phyloP scores from a whole-genome alignment of 2,888 invertebrate genomes.

The Agonopterix alstromeriana region DNA sequence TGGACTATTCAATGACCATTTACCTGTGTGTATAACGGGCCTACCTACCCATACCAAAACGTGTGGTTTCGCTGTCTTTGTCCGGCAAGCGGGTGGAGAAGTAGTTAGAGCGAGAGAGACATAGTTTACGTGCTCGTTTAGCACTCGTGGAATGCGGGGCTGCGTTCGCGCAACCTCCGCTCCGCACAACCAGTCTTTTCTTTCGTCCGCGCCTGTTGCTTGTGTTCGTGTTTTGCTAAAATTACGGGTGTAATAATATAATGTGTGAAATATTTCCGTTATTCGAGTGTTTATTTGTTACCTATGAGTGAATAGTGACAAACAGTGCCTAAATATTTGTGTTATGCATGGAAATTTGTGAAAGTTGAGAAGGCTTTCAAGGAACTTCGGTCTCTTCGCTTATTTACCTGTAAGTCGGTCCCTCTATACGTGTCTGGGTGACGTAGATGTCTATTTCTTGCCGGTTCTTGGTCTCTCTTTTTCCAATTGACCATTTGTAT shows the following conservation, averaged over 20 bases:
- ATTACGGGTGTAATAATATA: conserved; percentile 42
- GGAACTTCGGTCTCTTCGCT: conserved; percentile 51
- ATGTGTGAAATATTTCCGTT: conserved; percentile 64
- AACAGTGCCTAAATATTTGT: conserved; percentile 53
- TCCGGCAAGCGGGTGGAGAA: conserved; percentile 13
- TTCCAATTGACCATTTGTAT: not conserved
- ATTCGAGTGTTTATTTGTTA: conserved; percentile 48
- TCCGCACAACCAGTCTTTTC: conserved; percentile 47
- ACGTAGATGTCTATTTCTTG: conserved; percentile 34
- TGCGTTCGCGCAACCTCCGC: conserved; percentile 52
- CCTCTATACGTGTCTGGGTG: conserved; percentile 60
- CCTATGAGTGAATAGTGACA: conserved; percentile 55
- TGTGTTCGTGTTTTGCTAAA: conserved; percentile 31
- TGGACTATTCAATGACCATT: conserved; percentile 32
- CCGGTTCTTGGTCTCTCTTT: conserved; percentile 2
- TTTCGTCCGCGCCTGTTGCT: conserved; percentile 47
- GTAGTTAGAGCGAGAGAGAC: conserved; percentile 39
- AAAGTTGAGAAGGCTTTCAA: conserved; percentile 56
- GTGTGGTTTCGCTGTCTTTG: conserved; percentile 24
- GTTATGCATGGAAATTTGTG: conserved; percentile 62
- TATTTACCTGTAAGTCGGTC: conserved; percentile 65
- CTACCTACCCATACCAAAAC: conserved; percentile 43
- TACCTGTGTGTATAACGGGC: conserved; percentile 68
- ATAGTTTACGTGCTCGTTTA: conserved; percentile 46
- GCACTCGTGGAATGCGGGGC: conserved; percentile 65